Base-by-base conservation (phyloP, 2,888 invertebrate genomes). In the Orthonychiurus folsomi region DNA sequence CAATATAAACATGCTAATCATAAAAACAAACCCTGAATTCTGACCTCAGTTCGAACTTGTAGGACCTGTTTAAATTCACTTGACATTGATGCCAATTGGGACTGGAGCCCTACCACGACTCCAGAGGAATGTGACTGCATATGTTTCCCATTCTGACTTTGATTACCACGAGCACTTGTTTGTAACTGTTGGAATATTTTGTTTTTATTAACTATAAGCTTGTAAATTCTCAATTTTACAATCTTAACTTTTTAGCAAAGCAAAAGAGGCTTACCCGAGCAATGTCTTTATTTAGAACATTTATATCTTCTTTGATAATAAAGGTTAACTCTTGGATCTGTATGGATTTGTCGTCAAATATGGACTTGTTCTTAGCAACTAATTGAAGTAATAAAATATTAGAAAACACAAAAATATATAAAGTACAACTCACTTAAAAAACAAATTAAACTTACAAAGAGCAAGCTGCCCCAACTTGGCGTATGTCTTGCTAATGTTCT, bases 291-390 rank as follows among this genome's bases (percentile, higher is more conserved):
- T 97, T 99, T 69, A 99, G 82, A 72, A 89, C 90, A 76, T 87
- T 88, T 67, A 99, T 83, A 78, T 99, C 99, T 69, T 93, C 92
- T 80, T 96, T 96, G 63, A 99, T 94, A 63, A 96, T 95, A 75
- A 92, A 93, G 1, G 96, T 97, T 63, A 99, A 79, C 77, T 97
- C 95, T 77, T 99, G 95, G 64, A 99, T 95, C 82, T 99, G 97
- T 60, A 87, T 84, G 37, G 94, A 90, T 77, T 93, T 84, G 77
- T 99, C 97, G 79, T 97, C 94, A 80, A 97, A 99, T 60, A 99
- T 82, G 0, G 95, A 94, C 78, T 93, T 94, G 76, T 90, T 86
- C 80, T 95, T 96, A n/a, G 97, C 96, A 84, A 99, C 92, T 93
- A 77, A 58, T 83, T 82, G 58, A n/a, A 64, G 20, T n/a, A n/a